phyloP scores from a whole-genome alignment of 2,888 invertebrate genomes.

The Dynastes maya region DNA sequence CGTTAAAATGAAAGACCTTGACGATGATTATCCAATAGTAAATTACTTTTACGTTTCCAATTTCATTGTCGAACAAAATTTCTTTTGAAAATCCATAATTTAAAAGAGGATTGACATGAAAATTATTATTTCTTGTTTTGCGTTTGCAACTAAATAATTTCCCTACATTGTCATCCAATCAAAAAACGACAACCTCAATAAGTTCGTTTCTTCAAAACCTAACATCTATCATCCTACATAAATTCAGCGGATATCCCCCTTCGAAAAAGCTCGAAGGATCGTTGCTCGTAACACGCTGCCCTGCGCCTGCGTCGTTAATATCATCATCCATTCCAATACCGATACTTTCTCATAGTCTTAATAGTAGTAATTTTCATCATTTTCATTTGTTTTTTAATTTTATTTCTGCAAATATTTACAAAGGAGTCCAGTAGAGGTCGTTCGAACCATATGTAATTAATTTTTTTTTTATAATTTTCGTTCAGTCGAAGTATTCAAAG shows the following conservation, averaged over 20 bases:
- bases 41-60: no score
- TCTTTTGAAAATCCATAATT: no score
- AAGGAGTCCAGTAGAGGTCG: conserved; percentile 58
- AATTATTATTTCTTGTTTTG: not conserved
- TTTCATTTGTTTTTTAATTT: conserved; percentile 10
- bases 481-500: conserved; percentile 46
- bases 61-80: no score
- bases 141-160: conserved; percentile 35
- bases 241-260: not conserved
- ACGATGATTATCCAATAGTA: no score
- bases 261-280: not conserved
- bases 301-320: not conserved
- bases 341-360: not conserved
- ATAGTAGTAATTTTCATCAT: conserved; percentile 40
- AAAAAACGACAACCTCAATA: not conserved
- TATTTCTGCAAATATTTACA: conserved; percentile 64
- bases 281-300: conserved; percentile 29
- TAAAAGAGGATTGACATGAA: no score
- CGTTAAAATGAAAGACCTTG: no score
- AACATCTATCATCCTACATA: not conserved
- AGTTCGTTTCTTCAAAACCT: not conserved
- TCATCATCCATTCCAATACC: not conserved
- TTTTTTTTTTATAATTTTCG: not conserved
- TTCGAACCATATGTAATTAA: conserved; percentile 51
- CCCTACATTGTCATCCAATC: conserved; percentile 43